Evolutionary conservation across 2,797 vertebrate species (phyloP), one percentile per base, ranked within the genome.

Genomic region (Ambastaia sidthimunki): DNA sequence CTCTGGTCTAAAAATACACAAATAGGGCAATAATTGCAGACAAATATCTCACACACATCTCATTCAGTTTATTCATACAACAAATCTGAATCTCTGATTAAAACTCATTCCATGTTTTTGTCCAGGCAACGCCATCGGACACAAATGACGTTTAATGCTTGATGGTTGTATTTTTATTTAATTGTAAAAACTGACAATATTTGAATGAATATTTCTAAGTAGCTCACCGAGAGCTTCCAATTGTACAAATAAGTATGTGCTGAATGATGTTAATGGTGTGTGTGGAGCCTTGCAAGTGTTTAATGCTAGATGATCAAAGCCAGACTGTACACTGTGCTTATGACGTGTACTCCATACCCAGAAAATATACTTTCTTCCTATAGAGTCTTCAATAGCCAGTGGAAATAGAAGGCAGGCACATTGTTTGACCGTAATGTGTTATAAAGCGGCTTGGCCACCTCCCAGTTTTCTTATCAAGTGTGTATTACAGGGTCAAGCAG

Each of bases 381-480:
- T 41, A 23, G 74, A 65, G 59, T 34, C 15, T 37, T 52, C 55
- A 37, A 65, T 52, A 60, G 66, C 66, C 31, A 44, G 73, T 59
- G 31, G n/a, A 68, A 21, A 54, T 71, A 79, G 47, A 74, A 63
- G 48, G 28, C 71, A 71, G 65, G 48, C 60, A 73, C 76, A 83
- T 16, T 80, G 25, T 71, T 74, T 31, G 48, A 57, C 19, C 18
- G 12, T 55, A 31, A 23, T 78, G 66, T 57, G 73, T 78, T 55
- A 54, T 65, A 76, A 77, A 78, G 70, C 60, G 19, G 48, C 55
- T 65, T 60, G 44, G 72, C 60, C 67, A 47, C 59, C 76, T 82
- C 86, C 76, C 55, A 65, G 76, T 88, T 85, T 87, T 74, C 86
- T 84, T 83, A 81, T 87, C 87, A 83, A 65, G 73, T 83, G 54